Conservation (phyloP, 2,888 invertebrate species). For the Dasypogon diadema region DNA sequence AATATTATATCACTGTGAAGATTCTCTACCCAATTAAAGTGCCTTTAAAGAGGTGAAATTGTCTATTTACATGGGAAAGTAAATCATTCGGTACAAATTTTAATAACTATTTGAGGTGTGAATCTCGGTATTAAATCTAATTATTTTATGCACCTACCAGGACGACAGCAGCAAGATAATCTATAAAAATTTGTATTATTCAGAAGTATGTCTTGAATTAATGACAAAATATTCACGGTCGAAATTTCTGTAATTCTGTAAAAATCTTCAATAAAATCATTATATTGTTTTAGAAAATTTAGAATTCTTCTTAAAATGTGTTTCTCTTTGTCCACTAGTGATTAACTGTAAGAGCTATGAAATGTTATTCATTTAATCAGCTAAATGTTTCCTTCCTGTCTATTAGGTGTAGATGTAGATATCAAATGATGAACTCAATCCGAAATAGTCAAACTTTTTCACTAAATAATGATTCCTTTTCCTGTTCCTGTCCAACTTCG, state of each 20-base stretch:
- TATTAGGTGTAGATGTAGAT: neutral
- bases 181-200: conserved; percentile 31
- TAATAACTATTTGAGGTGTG: no score
- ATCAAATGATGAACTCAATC: neutral
- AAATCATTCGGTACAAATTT: no score
- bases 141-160: conserved; percentile 12
- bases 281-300: conserved; percentile 35
- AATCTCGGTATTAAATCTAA: no score
- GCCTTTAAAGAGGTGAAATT: no score
- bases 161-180: conserved; percentile 14
- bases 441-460: neutral
- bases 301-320: conserved; percentile 22
- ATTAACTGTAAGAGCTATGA: conserved; percentile 37
- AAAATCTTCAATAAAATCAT: conserved; percentile 40
- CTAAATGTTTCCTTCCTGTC: conserved; percentile 9
- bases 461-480: neutral
- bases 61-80: no score
- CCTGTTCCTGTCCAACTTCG: neutral
- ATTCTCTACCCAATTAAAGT: no score
- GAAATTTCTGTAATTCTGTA: conserved; percentile 29
- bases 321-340: neutral
- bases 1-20: no score
- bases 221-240: conserved; percentile 6
- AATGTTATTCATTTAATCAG: conserved; percentile 31
- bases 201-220: conserved; percentile 16